Percentiles rank a stretch among this genome's conserved stretches.
Evolutionary conservation across 2,888 invertebrate species (phyloP).

Genomic region (Microplitis deprimator): DNA sequence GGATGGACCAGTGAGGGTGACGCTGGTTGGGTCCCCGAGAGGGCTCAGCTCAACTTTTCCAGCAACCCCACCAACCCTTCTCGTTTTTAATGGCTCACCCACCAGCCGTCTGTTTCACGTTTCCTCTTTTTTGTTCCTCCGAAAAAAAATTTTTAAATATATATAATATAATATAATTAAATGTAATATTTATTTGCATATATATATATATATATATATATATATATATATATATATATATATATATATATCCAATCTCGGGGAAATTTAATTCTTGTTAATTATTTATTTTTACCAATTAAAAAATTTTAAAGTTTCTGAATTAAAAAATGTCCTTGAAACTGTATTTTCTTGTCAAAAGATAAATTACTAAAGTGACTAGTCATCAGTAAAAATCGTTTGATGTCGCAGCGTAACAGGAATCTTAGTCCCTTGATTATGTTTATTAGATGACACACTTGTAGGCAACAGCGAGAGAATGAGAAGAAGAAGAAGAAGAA

Average conservation of each 20-base stretch:
- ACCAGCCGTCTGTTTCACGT: conserved; percentile 39
- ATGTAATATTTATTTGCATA: background rate
- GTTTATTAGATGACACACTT: background rate
- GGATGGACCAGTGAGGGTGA: conserved; percentile 51
- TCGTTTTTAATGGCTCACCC: conserved; percentile 47
- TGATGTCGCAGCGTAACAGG: conserved; percentile 35
- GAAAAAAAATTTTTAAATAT: conserved; percentile 10
- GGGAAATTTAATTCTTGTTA: background rate
- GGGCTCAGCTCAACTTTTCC: conserved; percentile 67
- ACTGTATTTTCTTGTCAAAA: conserved; percentile 15
- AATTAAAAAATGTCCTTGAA: conserved; percentile 25
- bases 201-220: background rate
- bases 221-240: background rate
- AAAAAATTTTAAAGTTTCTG: background rate
- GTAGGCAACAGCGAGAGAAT: background rate
- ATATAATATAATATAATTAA: conserved; percentile 32
- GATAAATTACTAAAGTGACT: conserved; percentile 35
- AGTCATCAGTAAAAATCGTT: conserved; percentile 43
- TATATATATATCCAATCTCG: background rate
- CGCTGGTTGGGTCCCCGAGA: conserved; percentile 59
- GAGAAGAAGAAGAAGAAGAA: background rate
- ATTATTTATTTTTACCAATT: no score
- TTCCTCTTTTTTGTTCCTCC: conserved; percentile 33
- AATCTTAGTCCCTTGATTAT: conserved; percentile 7
- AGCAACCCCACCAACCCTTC: conserved; percentile 54